These are phyloP conservation scores for Drosophila nigricruria DNA, from an alignment of 2,888 invertebrate genomes.

Conservation along the genomic window DNA sequence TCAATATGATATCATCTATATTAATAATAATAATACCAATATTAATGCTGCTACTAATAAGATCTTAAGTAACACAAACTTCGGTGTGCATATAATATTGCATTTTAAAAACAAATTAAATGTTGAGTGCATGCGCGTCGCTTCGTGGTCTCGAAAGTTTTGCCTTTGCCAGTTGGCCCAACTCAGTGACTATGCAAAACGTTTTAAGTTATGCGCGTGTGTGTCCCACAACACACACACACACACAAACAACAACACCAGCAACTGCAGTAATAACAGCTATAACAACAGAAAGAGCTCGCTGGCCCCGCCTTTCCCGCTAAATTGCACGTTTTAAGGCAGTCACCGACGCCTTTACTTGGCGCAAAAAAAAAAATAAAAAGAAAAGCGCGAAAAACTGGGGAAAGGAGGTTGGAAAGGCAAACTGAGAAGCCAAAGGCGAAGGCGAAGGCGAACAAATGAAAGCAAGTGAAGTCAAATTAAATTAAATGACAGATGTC, in stretches of 20 bases:
- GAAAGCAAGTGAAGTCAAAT: conserved; percentile 80
- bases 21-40: neutral
- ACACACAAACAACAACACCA: conserved; percentile 20
- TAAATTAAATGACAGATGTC: conserved; percentile 82
- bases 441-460: conserved; percentile 59
- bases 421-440: conserved; percentile 28
- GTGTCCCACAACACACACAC: conserved; percentile 34
- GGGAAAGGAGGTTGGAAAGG: conserved; percentile 5
- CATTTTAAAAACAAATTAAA: conserved; percentile 16
- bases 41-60: neutral
- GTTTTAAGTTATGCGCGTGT: conserved; percentile 75
- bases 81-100: neutral
- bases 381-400: conserved; percentile 8
- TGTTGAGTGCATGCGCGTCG: conserved; percentile 40
- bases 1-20: no score
- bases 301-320: conserved; percentile 34
- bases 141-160: conserved; percentile 38
- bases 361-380: conserved; percentile 1
- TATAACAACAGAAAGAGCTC: conserved; percentile 55
- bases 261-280: conserved; percentile 48
- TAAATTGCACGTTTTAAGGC: conserved; percentile 76
- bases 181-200: conserved; percentile 53
- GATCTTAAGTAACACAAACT: neutral
- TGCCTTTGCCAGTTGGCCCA: conserved; percentile 8
- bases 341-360: conserved; percentile 65